Base-by-base conservation (phyloP, 2,113 vertebrate species). In the Misgurnus anguillicaudatus region DNA sequence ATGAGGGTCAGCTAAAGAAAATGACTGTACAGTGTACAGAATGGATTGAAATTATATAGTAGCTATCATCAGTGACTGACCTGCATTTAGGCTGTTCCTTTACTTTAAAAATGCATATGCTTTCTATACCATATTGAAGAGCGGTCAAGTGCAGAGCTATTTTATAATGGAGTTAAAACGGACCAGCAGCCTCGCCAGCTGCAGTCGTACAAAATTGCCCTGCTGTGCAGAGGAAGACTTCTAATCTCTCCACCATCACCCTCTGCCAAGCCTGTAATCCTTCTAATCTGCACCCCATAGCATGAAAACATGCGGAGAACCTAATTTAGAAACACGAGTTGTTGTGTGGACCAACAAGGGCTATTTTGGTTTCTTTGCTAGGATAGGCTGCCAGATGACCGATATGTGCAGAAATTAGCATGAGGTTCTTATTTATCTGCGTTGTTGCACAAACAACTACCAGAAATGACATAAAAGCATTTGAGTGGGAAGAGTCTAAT, bases 271-370 rank as follows among this genome's bases (percentile, higher is more conserved):
- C 8, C 76, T 64, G 82, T 81, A 83, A 83, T 83, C 82, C 66
- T 72, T 48, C 70, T 78, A 79, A 84, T 81, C 61, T 71, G n/a
- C 72, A 67, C 19, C 24, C 61, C 67, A 80, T 38, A 57, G 53
- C 77, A 73, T 11, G 57, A 62, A 68, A 79, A 79, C 68, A 81
- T 7, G 66, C 63, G n/a, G 74, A 77, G 75, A 69, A 93, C 93
- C 92, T 91, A 91, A 93, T 93, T 93, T 89, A 93, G 89, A 89
- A 92, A 92, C 91, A 94, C 90, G 24, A 31, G 24, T 91, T 91
- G 91, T 88, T 88, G 88, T 90, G 90, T 88, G 89, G 87, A 90
- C 87, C 88, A 68, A 75, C 87, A 89, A 90, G 91, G 86, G 84
- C 88, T 91, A 91, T 88, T 90, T 91, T 92, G 90, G 21, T 47